Percentiles rank a stretch among this genome's conserved stretches.
phyloP scores from a whole-genome alignment of 2,888 invertebrate species.

The Tachystola acroxantha region DNA sequence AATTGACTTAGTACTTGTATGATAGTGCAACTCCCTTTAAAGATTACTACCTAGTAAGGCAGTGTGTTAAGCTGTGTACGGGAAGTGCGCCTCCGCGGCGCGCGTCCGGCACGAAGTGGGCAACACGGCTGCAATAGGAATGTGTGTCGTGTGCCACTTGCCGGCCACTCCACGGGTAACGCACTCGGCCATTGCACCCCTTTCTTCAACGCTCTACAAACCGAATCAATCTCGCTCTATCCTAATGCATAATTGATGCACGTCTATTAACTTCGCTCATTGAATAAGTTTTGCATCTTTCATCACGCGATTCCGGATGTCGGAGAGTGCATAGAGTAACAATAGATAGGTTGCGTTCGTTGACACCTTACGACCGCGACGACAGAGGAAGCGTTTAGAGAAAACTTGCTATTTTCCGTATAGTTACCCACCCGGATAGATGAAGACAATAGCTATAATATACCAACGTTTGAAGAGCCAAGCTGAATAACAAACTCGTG shows the following conservation, averaged over 20 bases:
- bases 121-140: constrained; percentile 55
- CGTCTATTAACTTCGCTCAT: constrained; percentile 26
- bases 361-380: constrained; percentile 31
- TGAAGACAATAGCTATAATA: constrained; percentile 21
- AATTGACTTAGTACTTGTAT: neutral
- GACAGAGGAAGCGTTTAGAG: constrained; percentile 40
- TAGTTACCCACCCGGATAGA: constrained; percentile 30
- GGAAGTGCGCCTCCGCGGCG: constrained; percentile 50
- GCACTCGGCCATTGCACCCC: constrained; percentile 71
- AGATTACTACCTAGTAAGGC: neutral
- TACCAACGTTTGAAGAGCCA: neutral
- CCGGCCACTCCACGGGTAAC: constrained; percentile 29
- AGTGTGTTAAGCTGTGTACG: constrained; percentile 18
- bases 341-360: constrained; percentile 35
- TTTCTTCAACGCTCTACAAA: constrained; percentile 76
- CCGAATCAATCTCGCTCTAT: constrained; percentile 48
- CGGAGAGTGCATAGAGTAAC: constrained; percentile 15
- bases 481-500: neutral
- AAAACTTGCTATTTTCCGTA: constrained; percentile 38
- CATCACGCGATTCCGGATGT: constrained; percentile 39
- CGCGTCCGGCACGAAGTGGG: constrained; percentile 61
- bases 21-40: constrained; percentile 5
- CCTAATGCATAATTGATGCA: constrained; percentile 54
- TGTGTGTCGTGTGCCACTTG: constrained; percentile 35
- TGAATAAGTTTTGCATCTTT: constrained; percentile 29